A percentile compares a stretch with the other conserved stretches of the same genome.
Conservation (phyloP, 1,140 invertebrate species). For the Mactra quadrangularis region DNA sequence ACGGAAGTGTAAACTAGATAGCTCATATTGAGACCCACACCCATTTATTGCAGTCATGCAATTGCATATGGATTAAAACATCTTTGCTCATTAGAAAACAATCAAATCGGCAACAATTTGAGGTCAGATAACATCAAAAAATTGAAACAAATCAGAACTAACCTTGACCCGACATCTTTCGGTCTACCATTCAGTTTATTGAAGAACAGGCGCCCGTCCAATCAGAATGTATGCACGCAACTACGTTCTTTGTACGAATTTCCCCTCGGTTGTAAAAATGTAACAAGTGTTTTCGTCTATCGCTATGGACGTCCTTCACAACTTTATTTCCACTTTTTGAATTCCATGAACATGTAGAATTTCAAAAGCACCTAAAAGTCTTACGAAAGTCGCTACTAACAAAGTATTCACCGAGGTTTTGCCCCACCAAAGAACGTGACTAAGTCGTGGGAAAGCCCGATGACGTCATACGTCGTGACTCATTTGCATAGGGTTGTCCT, state of each 20-base stretch:
- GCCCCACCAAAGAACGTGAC: constrained; percentile 49
- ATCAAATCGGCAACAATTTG: background rate
- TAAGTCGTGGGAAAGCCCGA: constrained; percentile 70
- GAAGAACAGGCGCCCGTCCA: constrained; percentile 56
- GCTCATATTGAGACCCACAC: background rate
- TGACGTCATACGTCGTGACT: constrained; percentile 72
- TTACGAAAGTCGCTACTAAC: too few species aligned
- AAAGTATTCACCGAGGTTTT: background rate
- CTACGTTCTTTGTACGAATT: constrained; percentile 45
- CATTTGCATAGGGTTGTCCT: constrained; percentile 63
- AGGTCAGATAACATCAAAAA: constrained; percentile 18
- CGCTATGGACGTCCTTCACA: background rate
- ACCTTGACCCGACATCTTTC: constrained; percentile 62
- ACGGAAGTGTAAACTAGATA: constrained; percentile 46
- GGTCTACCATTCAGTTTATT: constrained; percentile 54
- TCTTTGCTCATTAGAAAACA: background rate
- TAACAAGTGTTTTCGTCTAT: background rate
- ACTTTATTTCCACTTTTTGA: too few species aligned
- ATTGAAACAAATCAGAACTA: constrained; percentile 45
- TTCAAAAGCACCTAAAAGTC: too few species aligned
- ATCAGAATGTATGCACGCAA: constrained; percentile 34
- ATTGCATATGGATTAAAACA: background rate
- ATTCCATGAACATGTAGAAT: too few species aligned
- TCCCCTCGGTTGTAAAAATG: constrained; percentile 11
- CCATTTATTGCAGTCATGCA: constrained; percentile 20